Percentiles rank a stretch among this genome's conserved stretches.
These are phyloP conservation scores for Dicyrtoma fusca DNA, from an alignment of 2,888 invertebrate genomes.

Conservation along the genomic window DNA sequence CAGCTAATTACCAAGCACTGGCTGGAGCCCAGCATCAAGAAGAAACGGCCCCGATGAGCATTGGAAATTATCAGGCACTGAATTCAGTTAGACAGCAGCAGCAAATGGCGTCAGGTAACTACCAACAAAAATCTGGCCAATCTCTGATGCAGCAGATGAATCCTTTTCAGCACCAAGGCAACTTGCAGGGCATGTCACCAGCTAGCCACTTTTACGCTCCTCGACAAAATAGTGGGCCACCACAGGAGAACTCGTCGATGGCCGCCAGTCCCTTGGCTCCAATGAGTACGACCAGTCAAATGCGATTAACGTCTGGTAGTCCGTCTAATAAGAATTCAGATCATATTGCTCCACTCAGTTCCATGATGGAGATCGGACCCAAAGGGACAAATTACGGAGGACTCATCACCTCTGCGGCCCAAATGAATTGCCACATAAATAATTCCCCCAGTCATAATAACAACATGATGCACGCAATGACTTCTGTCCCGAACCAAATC, in stretches of 20 bases:
- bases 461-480: no score
- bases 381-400: no score
- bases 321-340: no score
- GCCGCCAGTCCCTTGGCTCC: not conserved
- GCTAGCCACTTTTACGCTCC: not conserved
- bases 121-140: constrained; percentile 3
- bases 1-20: no score
- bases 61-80: constrained; percentile 34
- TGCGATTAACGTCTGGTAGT: not conserved
- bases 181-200: not conserved
- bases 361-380: no score
- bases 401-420: no score
- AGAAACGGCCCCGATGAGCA: constrained; percentile 6
- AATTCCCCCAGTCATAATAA: no score
- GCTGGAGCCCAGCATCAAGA: not conserved
- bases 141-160: not conserved
- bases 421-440: no score
- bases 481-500: no score
- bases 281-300: not conserved
- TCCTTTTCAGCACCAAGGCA: not conserved
- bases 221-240: not conserved
- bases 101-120: constrained; percentile 7
- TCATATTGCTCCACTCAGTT: no score
- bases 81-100: constrained; percentile 28
- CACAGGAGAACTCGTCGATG: not conserved